These are phyloP conservation scores for Zapornia atra DNA, from an alignment of 2,113 vertebrate genomes.

Conservation along the genomic window DNA sequence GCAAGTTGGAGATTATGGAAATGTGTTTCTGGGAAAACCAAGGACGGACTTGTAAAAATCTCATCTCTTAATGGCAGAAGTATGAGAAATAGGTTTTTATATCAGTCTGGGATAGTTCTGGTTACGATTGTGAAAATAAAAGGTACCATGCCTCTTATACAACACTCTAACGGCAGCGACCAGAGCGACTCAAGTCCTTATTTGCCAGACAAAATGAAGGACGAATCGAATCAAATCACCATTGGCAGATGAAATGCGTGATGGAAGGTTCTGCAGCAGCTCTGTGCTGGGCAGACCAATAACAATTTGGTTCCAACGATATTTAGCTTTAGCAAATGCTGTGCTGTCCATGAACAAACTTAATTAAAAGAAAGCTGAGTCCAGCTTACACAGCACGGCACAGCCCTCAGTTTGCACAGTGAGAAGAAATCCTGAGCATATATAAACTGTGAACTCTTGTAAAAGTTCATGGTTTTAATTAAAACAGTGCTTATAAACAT, in stretches of 20 bases:
- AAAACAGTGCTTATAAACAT: constrained; percentile 9
- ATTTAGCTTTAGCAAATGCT: constrained; percentile 53
- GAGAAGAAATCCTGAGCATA: not conserved
- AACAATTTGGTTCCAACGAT: not conserved
- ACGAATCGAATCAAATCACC: constrained; percentile 53
- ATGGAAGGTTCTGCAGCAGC: constrained; percentile 20
- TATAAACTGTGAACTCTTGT: constrained; percentile 18
- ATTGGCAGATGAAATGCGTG: constrained; percentile 8
- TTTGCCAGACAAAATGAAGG: not conserved
- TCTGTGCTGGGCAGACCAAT: not conserved
- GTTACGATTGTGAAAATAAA: not conserved
- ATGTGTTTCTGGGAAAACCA: not conserved
- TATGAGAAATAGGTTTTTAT: not conserved
- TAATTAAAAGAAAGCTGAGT: constrained; percentile 60
- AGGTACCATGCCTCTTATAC: not conserved
- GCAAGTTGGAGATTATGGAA: not conserved
- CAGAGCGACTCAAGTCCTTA: not conserved
- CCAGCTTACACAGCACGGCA: not conserved
- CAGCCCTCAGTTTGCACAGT: constrained; percentile 13
- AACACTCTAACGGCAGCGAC: not conserved
- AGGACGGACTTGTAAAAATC: not conserved
- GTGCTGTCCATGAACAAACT: constrained; percentile 29
- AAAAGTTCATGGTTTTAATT: constrained; percentile 58
- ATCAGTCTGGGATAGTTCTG: not conserved
- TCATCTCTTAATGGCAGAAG: not conserved